A percentile compares a stretch with the other conserved stretches of the same genome.
These are phyloP conservation scores for Chaunax sp. DNA, from an alignment of 2,797 vertebrate genomes.

Conservation along the genomic window DNA sequence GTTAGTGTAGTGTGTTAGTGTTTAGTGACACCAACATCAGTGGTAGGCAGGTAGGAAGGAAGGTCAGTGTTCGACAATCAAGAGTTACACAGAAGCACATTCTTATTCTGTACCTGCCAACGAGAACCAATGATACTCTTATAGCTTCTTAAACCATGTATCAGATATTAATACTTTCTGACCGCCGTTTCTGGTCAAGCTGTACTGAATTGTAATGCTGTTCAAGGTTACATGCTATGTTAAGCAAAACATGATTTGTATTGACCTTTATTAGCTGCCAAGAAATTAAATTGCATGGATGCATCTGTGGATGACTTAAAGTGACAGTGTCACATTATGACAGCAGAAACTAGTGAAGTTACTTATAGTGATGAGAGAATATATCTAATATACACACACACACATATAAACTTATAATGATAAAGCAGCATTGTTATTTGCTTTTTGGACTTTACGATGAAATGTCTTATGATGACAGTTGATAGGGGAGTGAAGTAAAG, in stretches of 20 bases:
- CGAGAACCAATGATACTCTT: slow-evolving; percentile 47
- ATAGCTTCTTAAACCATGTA: slow-evolving; percentile 23
- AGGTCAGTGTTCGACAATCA: slow-evolving; percentile 79
- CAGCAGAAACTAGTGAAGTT: slow-evolving; percentile 33
- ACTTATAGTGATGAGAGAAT: slow-evolving; percentile 28
- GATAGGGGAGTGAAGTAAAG: slow-evolving; percentile 18
- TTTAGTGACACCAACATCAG: slow-evolving; percentile 57
- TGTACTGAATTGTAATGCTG: slow-evolving; percentile 18
- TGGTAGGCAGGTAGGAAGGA: slow-evolving; percentile 21
- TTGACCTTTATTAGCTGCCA: slow-evolving; percentile 53
- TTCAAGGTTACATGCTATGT: slow-evolving; percentile 39
- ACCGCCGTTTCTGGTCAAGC: slow-evolving; percentile 33
- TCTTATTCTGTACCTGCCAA: slow-evolving; percentile 65
- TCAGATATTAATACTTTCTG: slow-evolving; percentile 32
- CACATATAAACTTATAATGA: slow-evolving; percentile 39
- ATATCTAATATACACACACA: slow-evolving; percentile 32
- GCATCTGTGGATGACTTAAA: slow-evolving; percentile 31
- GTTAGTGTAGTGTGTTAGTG: slow-evolving; percentile 12
- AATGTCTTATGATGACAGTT: slow-evolving; percentile 37
- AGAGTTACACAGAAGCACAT: slow-evolving; percentile 76
- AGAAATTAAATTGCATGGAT: slow-evolving; percentile 44
- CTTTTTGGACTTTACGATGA: slow-evolving; percentile 50
- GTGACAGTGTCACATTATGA: slow-evolving; percentile 33
- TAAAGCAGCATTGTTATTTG: slow-evolving; percentile 51
- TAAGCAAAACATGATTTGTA: slow-evolving; percentile 46